phyloP scores from a whole-genome alignment of 2,888 invertebrate species.

The Eilema caniola region DNA sequence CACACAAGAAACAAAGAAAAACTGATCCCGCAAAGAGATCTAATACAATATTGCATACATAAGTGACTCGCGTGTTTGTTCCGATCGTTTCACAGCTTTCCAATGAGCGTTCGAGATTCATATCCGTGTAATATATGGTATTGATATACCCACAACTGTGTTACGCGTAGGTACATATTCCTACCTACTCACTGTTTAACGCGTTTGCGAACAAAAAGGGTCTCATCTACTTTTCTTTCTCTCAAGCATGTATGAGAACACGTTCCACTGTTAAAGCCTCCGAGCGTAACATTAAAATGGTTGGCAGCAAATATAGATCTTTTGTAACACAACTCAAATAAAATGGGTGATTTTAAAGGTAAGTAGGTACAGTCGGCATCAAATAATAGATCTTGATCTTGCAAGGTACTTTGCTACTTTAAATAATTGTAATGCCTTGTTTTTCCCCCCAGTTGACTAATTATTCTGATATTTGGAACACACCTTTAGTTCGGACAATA shows the following conservation, averaged over 20 bases:
- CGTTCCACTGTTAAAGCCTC: slow-evolving; percentile 27
- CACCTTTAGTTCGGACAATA: too few relatives aligned
- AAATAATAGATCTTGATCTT: too few relatives aligned
- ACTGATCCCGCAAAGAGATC: slow-evolving; percentile 37
- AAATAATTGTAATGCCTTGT: too few relatives aligned
- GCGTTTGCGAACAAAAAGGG: slow-evolving; percentile 28
- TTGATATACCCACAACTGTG: slow-evolving; percentile 26
- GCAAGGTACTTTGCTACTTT: too few relatives aligned
- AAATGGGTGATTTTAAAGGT: slow-evolving; percentile 26
- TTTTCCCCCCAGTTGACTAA: too few relatives aligned
- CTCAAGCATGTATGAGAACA: slow-evolving; percentile 21
- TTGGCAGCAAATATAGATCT: slow-evolving; percentile 15
- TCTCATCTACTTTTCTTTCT: neutral
- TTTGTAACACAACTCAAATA: slow-evolving; percentile 18
- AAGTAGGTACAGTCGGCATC: too few relatives aligned
- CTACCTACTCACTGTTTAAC: slow-evolving; percentile 28
- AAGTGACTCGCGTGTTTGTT: slow-evolving; percentile 51
- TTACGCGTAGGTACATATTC: slow-evolving; percentile 36
- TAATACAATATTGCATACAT: slow-evolving; percentile 44
- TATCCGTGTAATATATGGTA: slow-evolving; percentile 47
- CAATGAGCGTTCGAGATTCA: slow-evolving; percentile 43
- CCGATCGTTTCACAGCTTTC: slow-evolving; percentile 57
- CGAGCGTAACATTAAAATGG: slow-evolving; percentile 3
- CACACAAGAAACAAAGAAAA: slow-evolving; percentile 37
- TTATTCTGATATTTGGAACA: too few relatives aligned